phyloP scores from a whole-genome alignment of 2,888 invertebrate genomes.

The Tenthredo amoena region DNA sequence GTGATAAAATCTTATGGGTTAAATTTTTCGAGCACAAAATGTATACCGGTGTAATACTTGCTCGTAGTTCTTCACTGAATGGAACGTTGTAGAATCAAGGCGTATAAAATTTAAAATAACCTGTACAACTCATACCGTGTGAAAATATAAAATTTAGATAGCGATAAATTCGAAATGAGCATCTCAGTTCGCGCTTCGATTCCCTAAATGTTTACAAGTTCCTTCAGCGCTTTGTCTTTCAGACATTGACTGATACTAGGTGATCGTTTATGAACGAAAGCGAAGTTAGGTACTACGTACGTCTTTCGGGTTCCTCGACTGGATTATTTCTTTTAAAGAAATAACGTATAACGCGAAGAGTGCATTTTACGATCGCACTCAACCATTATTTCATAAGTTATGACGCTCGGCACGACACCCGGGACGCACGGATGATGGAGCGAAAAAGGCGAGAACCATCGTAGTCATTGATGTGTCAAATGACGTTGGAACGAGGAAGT shows the following conservation, averaged over 20 bases:
- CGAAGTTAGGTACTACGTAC: neutral
- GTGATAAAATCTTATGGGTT: slow-evolving; percentile 1
- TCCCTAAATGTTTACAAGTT: slow-evolving; percentile 14
- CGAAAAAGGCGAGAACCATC: slow-evolving; percentile 25
- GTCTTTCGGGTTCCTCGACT: neutral
- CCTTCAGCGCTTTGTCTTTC: slow-evolving; percentile 17
- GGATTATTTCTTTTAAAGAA: slow-evolving; percentile 27
- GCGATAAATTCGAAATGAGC: neutral
- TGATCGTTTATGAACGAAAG: slow-evolving; percentile 31
- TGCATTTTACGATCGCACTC: slow-evolving; percentile 43
- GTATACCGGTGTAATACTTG: neutral
- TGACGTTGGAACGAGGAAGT: slow-evolving; percentile 43
- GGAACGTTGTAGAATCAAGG: neutral
- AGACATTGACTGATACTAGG: slow-evolving; percentile 36
- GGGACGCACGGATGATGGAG: slow-evolving; percentile 34
- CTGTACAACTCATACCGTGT: neutral
- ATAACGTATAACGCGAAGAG: slow-evolving; percentile 36
- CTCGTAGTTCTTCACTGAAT: neutral
- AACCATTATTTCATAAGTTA: slow-evolving; percentile 42
- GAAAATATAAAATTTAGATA: neutral
- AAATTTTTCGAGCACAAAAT: neutral
- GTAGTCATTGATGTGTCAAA: slow-evolving; percentile 46
- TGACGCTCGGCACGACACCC: neutral
- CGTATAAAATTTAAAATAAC: neutral
- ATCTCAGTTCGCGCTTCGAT: slow-evolving; percentile 13